Percentiles rank a stretch among this genome's conserved stretches.
phyloP scores from a whole-genome alignment of 2,888 invertebrate genomes.

The Tipula helvola region DNA sequence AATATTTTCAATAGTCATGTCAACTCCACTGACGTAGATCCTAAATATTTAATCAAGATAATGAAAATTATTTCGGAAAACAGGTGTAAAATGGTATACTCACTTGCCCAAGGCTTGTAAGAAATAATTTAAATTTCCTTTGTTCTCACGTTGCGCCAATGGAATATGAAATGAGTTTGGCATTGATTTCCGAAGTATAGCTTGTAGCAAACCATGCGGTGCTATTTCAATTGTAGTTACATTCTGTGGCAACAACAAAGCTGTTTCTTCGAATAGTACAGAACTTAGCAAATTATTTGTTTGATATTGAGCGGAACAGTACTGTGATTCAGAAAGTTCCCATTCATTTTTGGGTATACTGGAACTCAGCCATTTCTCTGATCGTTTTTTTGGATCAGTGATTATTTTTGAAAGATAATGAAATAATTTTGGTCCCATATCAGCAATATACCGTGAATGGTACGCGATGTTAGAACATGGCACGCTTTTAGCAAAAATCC shows the following conservation, averaged over 20 bases:
- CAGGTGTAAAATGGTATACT: conserved; percentile 37
- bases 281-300: conserved; percentile 64
- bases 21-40: conserved; percentile 65
- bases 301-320: conserved; percentile 73
- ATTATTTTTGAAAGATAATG: conserved; percentile 52
- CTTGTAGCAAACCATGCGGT: conserved; percentile 54
- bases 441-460: conserved; percentile 70
- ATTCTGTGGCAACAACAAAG: conserved; percentile 46
- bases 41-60: conserved; percentile 28
- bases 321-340: conserved; percentile 48
- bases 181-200: conserved; percentile 48
- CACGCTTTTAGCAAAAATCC: conserved; percentile 70
- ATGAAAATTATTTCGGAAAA: neutral
- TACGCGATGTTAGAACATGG: conserved; percentile 81
- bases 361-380: conserved; percentile 72
- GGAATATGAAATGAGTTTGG: conserved; percentile 43
- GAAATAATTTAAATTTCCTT: conserved; percentile 35
- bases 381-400: conserved; percentile 50
- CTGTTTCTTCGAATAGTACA: conserved; percentile 48
- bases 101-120: conserved; percentile 37
- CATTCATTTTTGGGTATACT: conserved; percentile 62
- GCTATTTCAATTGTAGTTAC: conserved; percentile 56
- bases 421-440: conserved; percentile 50
- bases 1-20: conserved; percentile 62
- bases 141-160: conserved; percentile 44